A percentile compares a stretch with the other conserved stretches of the same genome.
Evolutionary conservation across 2,797 vertebrate genomes (phyloP).

Genomic region (Bradypodion ventrale): DNA sequence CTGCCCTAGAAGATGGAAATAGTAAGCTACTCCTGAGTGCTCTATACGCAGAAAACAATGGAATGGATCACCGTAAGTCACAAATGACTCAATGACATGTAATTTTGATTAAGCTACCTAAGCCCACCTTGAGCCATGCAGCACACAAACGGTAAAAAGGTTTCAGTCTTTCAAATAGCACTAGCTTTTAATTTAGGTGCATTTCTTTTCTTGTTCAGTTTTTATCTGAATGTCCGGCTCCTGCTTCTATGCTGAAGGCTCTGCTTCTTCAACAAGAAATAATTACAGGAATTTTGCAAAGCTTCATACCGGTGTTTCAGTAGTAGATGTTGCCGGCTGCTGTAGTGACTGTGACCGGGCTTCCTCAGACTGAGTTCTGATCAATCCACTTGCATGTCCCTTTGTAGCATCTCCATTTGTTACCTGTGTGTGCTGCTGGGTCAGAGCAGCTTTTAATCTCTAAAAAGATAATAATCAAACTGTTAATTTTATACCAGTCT

Average conservation of each 20-base stretch:
- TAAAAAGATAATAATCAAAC: constrained; percentile 66
- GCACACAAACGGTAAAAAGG: background rate
- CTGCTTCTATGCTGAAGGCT: background rate
- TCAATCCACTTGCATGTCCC: constrained; percentile 84
- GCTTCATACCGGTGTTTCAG: constrained; percentile 89
- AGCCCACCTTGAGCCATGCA: background rate
- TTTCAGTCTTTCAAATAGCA: background rate
- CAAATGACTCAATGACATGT: too few species aligned
- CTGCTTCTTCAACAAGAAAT: background rate
- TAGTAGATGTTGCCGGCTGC: constrained; percentile 96
- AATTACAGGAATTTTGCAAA: accelerated
- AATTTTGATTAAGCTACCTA: background rate
- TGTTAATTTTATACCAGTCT: too few species aligned
- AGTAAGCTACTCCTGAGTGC: too few species aligned
- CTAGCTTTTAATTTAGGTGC: background rate
- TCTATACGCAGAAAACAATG: too few species aligned
- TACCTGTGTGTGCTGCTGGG: constrained; percentile 93
- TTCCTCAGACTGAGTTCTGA: constrained; percentile 84
- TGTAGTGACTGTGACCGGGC: constrained; percentile 88
- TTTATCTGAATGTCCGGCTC: background rate
- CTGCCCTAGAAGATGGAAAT: too few species aligned
- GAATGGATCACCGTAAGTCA: too few species aligned
- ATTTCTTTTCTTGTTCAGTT: background rate
- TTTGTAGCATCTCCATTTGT: constrained; percentile 89
- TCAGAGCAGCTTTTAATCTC: constrained; percentile 91